Evolutionary conservation across 2,888 invertebrate species (phyloP).

Genomic region (Neoaliturus tenellus): DNA sequence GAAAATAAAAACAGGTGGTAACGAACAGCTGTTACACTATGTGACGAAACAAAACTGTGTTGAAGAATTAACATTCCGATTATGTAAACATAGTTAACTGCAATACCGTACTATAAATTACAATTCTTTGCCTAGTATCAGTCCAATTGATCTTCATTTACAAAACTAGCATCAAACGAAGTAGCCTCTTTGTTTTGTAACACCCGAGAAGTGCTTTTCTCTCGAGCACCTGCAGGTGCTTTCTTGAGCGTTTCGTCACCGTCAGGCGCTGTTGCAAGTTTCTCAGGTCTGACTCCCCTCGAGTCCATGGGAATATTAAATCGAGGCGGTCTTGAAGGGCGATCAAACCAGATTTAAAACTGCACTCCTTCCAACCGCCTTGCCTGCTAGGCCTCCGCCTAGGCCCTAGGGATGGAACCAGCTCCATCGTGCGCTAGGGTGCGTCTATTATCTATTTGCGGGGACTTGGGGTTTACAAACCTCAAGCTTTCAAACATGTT

Average conservation of each 20-base stretch:
- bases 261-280: neutral
- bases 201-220: too few species aligned
- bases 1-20: too few species aligned
- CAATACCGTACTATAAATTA: too few species aligned
- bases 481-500: neutral
- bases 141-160: too few species aligned
- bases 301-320: constrained; percentile 18
- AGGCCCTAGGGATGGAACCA: neutral
- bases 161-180: too few species aligned
- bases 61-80: too few species aligned
- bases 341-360: neutral
- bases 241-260: neutral
- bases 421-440: neutral
- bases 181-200: too few species aligned
- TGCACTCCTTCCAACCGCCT: neutral
- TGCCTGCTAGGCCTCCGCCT: neutral
- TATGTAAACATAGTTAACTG: too few species aligned
- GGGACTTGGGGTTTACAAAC: neutral
- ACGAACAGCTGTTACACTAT: too few species aligned
- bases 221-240: too few species aligned
- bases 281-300: neutral
- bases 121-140: too few species aligned
- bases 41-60: too few species aligned
- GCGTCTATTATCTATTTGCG: neutral
- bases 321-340: neutral